Conservation (phyloP, 2,113 vertebrate genomes). For the Crypturellus undulatus region DNA sequence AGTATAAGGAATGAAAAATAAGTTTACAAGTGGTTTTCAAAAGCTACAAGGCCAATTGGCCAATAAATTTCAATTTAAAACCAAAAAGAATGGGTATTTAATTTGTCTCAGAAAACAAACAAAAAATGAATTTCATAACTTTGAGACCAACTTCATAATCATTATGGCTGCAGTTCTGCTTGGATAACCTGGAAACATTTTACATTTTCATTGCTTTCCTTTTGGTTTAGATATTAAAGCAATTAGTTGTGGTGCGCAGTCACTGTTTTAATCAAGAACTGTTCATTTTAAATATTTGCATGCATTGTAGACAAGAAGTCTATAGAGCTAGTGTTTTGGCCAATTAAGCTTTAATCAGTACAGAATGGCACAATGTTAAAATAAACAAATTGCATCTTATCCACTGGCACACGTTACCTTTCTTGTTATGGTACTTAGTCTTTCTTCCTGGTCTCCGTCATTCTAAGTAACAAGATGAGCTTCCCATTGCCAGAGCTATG, state of each 20-base stretch:
- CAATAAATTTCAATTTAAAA: background rate
- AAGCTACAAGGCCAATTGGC: background rate
- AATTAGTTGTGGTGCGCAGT: background rate
- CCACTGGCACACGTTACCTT: slow-evolving; percentile 32
- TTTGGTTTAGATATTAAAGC: slow-evolving; percentile 48
- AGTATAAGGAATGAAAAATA: background rate
- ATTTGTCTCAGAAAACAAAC: background rate
- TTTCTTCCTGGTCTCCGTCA: background rate
- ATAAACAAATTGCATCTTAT: slow-evolving; percentile 64
- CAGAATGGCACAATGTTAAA: slow-evolving; percentile 68
- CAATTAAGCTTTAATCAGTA: slow-evolving; percentile 74
- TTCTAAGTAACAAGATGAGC: background rate
- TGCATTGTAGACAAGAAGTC: slow-evolving; percentile 66
- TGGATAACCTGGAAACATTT: background rate
- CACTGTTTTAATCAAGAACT: slow-evolving; percentile 58
- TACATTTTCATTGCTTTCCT: slow-evolving; percentile 37
- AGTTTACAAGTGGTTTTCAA: background rate
- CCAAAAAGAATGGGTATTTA: background rate
- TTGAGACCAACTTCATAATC: background rate
- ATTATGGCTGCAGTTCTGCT: background rate
- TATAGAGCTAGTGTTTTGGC: slow-evolving; percentile 47
- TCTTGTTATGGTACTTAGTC: background rate
- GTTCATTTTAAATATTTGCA: slow-evolving; percentile 71
- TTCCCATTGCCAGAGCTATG: background rate
- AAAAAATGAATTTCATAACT: background rate